Percentiles rank a stretch among this genome's conserved stretches.
These are phyloP conservation scores for Mustela nigripes DNA, from an alignment of 2,113 vertebrate genomes.

Conservation along the genomic window DNA sequence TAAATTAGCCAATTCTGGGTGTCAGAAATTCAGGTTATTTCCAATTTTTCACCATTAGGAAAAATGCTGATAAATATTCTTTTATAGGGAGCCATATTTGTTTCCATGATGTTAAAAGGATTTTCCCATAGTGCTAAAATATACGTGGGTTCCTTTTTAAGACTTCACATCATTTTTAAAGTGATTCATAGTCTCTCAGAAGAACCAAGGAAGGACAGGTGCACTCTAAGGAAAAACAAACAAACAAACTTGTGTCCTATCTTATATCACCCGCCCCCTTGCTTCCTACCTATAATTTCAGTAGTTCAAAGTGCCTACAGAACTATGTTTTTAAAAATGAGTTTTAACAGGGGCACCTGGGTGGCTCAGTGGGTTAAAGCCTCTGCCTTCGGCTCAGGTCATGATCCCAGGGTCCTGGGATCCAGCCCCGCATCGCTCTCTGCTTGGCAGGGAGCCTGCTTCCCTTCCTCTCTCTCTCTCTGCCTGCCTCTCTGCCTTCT, in stretches of 20 bases:
- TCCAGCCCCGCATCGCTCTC: too few species aligned
- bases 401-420: too few species aligned
- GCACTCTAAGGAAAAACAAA: background rate
- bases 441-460: too few species aligned
- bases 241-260: background rate
- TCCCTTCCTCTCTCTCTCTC: too few species aligned
- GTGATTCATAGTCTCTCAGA: background rate
- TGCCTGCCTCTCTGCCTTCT: too few species aligned
- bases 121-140: background rate
- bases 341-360: background rate
- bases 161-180: background rate
- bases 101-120: background rate
- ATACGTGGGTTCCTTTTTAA: background rate
- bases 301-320: background rate
- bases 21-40: background rate
- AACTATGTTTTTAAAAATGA: background rate
- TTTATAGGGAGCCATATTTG: background rate
- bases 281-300: background rate
- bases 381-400: too few species aligned
- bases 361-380: too few species aligned
- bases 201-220: background rate
- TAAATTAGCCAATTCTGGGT: constrained; percentile 12
- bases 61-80: constrained; percentile 49
- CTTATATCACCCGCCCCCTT: background rate
- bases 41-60: constrained; percentile 52